phyloP scores from a whole-genome alignment of 1,140 invertebrate species.

The Chironomus tepperi region DNA sequence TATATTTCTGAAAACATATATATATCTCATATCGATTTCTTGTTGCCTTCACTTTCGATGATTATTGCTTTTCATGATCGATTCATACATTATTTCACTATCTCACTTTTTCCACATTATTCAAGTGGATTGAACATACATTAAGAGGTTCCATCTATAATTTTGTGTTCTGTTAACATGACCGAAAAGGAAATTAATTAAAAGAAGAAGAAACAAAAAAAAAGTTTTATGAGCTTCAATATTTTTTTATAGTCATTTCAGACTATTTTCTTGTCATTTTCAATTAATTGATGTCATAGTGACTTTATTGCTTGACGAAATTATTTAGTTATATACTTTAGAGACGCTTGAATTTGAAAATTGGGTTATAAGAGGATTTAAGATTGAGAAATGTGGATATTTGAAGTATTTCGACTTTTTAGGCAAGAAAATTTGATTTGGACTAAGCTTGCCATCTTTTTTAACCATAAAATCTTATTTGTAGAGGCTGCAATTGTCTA shows the following conservation, averaged over 20 bases:
- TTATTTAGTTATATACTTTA: no score
- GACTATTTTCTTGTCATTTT: background rate
- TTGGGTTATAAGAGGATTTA: no score
- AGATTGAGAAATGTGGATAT: no score
- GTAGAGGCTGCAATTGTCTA: no score
- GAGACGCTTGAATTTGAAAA: no score
- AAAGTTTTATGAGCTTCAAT: background rate
- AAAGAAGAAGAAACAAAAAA: background rate
- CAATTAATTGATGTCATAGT: background rate
- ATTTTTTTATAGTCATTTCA: slow-evolving; percentile 7
- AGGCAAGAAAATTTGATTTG: no score
- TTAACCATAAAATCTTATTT: no score
- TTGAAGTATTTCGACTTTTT: no score
- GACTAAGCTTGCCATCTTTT: no score
- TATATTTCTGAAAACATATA: slow-evolving; percentile 6
- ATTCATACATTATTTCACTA: background rate
- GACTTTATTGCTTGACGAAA: no score
- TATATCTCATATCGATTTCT: slow-evolving; percentile 1
- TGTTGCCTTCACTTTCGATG: background rate
- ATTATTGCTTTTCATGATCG: background rate
- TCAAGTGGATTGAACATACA: no score
- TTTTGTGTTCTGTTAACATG: background rate
- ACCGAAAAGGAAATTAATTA: background rate
- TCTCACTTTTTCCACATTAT: background rate
- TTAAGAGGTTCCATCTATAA: no score